phyloP scores from a whole-genome alignment of 2,888 invertebrate species.

The Slavum lentiscoides region DNA sequence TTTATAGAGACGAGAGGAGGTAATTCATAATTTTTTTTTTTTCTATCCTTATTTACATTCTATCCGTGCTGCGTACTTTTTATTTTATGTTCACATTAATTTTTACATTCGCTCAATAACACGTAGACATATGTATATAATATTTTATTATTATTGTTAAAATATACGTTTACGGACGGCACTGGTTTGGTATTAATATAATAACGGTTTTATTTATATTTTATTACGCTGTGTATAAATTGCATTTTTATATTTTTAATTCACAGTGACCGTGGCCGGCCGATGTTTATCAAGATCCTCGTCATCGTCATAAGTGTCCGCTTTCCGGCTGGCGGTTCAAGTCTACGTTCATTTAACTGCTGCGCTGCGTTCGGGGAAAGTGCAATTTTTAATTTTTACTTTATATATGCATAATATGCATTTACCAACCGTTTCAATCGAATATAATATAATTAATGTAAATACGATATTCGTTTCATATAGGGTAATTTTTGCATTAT shows the following conservation, averaged over 20 bases:
- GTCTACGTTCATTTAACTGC: neutral
- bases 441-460: too few species aligned
- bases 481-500: too few species aligned
- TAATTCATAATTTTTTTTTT: neutral
- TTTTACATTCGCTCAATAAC: neutral
- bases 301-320: neutral
- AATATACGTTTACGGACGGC: neutral
- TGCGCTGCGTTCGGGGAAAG: too few species aligned
- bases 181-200: neutral
- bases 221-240: neutral
- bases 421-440: too few species aligned
- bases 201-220: neutral
- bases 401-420: too few species aligned
- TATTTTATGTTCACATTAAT: conserved; percentile 3
- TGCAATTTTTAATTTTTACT: too few species aligned
- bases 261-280: neutral
- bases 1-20: neutral
- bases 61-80: neutral
- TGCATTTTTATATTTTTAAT: neutral
- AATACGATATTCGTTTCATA: too few species aligned
- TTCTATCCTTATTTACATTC: neutral
- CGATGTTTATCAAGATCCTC: conserved; percentile 8
- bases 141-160: too few species aligned
- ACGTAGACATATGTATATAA: neutral
- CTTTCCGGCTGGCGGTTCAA: neutral